Evolutionary conservation across 2,113 vertebrate genomes (phyloP), one percentile per base, ranked within the genome.

Genomic region (Eublepharis macularius): DNA sequence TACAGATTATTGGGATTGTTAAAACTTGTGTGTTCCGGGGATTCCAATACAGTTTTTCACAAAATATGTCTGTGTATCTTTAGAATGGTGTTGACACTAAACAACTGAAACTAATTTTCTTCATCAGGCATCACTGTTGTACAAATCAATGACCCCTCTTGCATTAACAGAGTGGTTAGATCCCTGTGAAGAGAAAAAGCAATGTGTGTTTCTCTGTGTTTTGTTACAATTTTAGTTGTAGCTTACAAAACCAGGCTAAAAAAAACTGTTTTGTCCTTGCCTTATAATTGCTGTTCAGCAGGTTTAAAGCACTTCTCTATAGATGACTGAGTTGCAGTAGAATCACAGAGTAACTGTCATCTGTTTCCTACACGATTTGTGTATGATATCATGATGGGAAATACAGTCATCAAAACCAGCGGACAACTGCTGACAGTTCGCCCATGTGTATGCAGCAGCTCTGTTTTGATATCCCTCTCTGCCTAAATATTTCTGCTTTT

Each of bases 311-410:
- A 72, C 41, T 54, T 54, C 49, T 17, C 12, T 73, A 32, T 34
- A 36, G 63, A 63, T 80, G 69, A 0, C 76, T 90, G 90, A 51
- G 17, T 65, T 88, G 63, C 41, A 51, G 29, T 2, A 90, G 80
- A 92, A 90, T 82, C 39, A 89, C 91, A 80, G 72, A 86, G 83
- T 88, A 87, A 81, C 49, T 89, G 85, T 89, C 81, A 80, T 68
- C 84, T 81, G 36, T 19, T 92, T 85, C 76, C 82, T 66, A 84
- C 84, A 93, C 45, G 81, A 79, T 89, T 81, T 85, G 81, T 82
- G 81, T 72, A 81, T 81, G 13, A 87, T 79, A 80, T 81, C 80
- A 84, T 82, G 41, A 36, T 66, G 74, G 69, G 65, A 86, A 92
- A 85, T 69, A 41, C 81, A 91, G 81, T 82, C 78, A 89, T 86